A percentile compares a stretch with the other conserved stretches of the same genome.
phyloP scores from a whole-genome alignment of 2,113 vertebrate species.

The Sitta europaea region DNA sequence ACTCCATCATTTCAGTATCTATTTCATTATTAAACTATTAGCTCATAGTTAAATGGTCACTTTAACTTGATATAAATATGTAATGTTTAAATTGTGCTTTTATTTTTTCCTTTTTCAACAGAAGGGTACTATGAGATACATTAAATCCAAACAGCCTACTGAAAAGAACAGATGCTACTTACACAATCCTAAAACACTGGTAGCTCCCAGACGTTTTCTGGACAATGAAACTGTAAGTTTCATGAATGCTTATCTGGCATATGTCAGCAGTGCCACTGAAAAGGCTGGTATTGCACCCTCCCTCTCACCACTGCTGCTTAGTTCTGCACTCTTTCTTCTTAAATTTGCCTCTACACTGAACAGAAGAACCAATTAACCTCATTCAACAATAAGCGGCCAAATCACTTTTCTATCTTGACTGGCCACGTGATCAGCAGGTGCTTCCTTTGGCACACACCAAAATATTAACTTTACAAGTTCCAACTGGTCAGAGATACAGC shows the following conservation, averaged over 20 bases:
- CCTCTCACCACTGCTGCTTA: background rate
- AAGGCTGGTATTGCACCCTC: background rate
- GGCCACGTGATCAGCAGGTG: background rate
- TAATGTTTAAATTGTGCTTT: background rate
- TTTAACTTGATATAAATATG: background rate
- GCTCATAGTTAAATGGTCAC: background rate
- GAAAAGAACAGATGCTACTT: background rate
- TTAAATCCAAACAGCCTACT: background rate
- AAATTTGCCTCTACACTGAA: background rate
- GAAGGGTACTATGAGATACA: background rate
- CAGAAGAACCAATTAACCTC: background rate
- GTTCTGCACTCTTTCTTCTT: background rate
- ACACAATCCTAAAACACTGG: background rate
- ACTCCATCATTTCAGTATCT: background rate
- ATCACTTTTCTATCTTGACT: background rate
- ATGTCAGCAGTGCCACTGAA: background rate
- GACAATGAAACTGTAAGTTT: background rate
- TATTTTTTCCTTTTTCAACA: background rate
- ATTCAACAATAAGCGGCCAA: background rate
- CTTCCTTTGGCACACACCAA: background rate
- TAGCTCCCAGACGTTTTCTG: background rate
- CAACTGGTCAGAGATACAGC: background rate
- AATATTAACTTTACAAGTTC: background rate
- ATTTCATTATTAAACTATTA: background rate
- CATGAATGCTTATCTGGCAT: background rate